Evolutionary conservation across 2,888 invertebrate genomes (phyloP).

Genomic region (Rhodophaea formosa): DNA sequence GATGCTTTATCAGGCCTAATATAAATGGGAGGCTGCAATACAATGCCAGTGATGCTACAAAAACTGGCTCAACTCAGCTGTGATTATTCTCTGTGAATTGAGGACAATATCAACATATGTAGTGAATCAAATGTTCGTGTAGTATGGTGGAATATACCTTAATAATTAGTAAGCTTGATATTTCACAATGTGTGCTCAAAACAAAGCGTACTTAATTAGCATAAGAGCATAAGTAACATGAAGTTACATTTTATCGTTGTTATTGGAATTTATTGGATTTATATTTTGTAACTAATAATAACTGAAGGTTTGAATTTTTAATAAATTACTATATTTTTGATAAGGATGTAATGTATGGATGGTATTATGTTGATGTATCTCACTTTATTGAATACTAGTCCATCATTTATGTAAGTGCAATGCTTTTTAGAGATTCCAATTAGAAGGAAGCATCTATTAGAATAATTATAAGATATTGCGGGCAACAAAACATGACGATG

Average conservation of each 20-base stretch:
- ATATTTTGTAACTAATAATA: constrained; percentile 3
- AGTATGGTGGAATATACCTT: constrained; percentile 7
- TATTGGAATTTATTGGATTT: background rate
- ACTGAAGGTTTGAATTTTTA: background rate
- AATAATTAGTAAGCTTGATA: constrained; percentile 13
- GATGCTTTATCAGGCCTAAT: constrained; percentile 20
- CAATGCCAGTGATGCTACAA: constrained; percentile 37
- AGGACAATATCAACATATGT: constrained; percentile 46
- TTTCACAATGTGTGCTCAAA: constrained; percentile 50
- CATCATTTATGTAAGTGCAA: constrained; percentile 49
- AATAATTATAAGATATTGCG: constrained; percentile 28
- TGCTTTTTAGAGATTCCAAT: constrained; percentile 34
- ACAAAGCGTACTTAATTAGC: constrained; percentile 40
- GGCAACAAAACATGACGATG: background rate
- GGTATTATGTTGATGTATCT: constrained; percentile 44
- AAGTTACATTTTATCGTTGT: background rate
- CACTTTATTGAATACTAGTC: constrained; percentile 68
- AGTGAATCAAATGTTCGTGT: constrained; percentile 32
- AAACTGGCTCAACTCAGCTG: constrained; percentile 66
- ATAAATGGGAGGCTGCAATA: constrained; percentile 42
- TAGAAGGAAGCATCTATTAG: constrained; percentile 35
- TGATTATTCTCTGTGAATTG: constrained; percentile 67
- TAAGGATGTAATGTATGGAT: constrained; percentile 36
- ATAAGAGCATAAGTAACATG: constrained; percentile 20
- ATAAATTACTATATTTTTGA: constrained; percentile 35